Base-by-base conservation (phyloP, 2,888 invertebrate species). In the Parnassius glacialis region DNA sequence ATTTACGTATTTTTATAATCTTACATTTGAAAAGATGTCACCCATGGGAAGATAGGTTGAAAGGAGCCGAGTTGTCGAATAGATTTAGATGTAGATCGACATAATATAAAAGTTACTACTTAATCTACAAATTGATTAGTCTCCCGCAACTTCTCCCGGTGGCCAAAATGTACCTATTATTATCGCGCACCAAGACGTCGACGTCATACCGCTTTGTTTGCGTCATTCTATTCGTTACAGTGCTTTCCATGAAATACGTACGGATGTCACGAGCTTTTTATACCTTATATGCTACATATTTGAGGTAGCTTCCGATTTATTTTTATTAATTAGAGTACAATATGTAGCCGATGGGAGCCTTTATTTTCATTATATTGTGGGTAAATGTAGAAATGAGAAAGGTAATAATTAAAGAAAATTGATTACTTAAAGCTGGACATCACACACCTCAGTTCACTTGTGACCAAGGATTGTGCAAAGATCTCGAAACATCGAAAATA, bases 21-120 rank as follows among this genome's bases (percentile, higher is more conserved):
- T 25, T 25, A 3, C 25, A 25, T 25, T 13, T 53, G 13, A 5
- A 41, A 42, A 43, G 52, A 53, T 42, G 1, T 53, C 53, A 53
- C n/a, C 13, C n/a, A 12, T 34, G 34, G 34, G 5, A 7, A 7
- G 34, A 34, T 7, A 34, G 34, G 54, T 20, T 25, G 25, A 20
- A 50, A 12, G 48, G 42, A 59, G 59, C 43, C 60, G 55, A 55
- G 50, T 56, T 61, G 61, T 56, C 51, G 61, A 34, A 41, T 48
- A 41, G 41, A 16, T 13, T 41, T 16, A 34, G 41, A 52, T 34
- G 34, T 34, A 34, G 34, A 5, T 34, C 7, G 34, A 34, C 34
- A 34, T 34, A 34, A 34, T 34, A 34, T 34, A 25, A 3, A 25
- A 25, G 3, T 25, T 25, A 34, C 7, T 34, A 34, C 47, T 52